phyloP scores from a whole-genome alignment of 2,113 vertebrate genomes.

The Marmota monax region DNA sequence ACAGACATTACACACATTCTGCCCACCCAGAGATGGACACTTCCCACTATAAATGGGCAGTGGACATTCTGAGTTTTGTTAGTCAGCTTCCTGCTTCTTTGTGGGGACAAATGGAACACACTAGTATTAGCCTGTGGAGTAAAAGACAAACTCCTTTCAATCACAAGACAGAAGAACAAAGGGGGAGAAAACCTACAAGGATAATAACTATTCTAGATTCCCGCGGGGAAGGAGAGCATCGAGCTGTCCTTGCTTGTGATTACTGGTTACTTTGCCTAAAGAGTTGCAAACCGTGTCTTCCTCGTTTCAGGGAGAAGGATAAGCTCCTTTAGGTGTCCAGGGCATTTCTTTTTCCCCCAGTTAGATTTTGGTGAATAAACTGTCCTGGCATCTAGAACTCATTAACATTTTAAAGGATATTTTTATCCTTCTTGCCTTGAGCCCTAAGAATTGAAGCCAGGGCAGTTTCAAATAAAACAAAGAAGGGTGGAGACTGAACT shows the following conservation, averaged over 20 bases:
- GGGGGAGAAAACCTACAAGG: background rate
- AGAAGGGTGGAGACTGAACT: background rate
- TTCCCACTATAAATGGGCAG: background rate
- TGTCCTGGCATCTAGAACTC: background rate
- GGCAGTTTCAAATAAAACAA: conserved; percentile 62
- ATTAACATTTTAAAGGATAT: conserved; percentile 37
- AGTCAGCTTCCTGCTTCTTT: background rate
- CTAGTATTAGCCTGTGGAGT: background rate
- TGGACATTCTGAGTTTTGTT: background rate
- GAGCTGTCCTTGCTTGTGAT: background rate
- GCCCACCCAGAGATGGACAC: too few species aligned
- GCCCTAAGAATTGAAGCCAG: conserved; percentile 1
- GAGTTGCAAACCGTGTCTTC: background rate
- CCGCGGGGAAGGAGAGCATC: background rate
- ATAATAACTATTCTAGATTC: background rate
- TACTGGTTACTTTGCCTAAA: background rate
- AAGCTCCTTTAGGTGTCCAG: conserved; percentile 6
- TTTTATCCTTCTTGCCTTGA: conserved; percentile 21
- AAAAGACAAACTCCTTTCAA: background rate
- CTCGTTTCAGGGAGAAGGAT: background rate
- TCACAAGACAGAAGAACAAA: background rate
- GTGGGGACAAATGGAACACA: background rate
- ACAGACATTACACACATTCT: background rate
- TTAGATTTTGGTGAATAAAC: conserved; percentile 37
- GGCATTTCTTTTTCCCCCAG: background rate